Base-by-base conservation (phyloP, 2,888 invertebrate genomes). In the Epinotia bilunana region DNA sequence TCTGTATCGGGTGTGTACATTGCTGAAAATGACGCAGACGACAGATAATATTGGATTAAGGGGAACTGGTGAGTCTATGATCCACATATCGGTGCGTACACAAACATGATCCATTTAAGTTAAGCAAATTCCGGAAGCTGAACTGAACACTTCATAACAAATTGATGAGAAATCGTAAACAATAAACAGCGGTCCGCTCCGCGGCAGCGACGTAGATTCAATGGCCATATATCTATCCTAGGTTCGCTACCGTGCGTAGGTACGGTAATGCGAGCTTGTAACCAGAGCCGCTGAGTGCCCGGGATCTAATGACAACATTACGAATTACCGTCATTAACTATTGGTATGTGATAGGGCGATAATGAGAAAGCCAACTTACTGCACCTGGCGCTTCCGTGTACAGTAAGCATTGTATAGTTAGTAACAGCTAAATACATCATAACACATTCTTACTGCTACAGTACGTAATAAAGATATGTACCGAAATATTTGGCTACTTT, bases 21-120 rank as follows among this genome's bases (percentile, higher is more conserved):
- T 89, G 89, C 89, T 90, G 89, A 90, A 91, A 88, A 82, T 91
- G 90, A 91, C 90, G 90, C 87, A 86, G 83, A 80, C 78, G 80
- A 75, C 73, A 83, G 86, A 86, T 87, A 86, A 82, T 73, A 72
- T 55, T 65, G 73, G 77, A 81, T 81, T 78, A 81, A 72, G 79
- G 60, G 73, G 65, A 75, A 75, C 61, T 57, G 70, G 58, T 71
- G 74, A 75, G 61, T 33, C 61, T 67, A 58, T 20, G 64, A 55
- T 71, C 55, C 61, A 33, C 65, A 71, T 67, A 67, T 53, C 58
- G 70, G 28, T 23, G 64, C n/a, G 69, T 73, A 68, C 61, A 75
- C 75, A 75, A 75, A 75, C 72, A 67, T 75, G 20, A 58, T 71
- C 69, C 58, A 60, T 63, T 58, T 64, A 65, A 49, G 55, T 73